Evolutionary conservation across 2,113 vertebrate species (phyloP), one percentile per base, ranked within the genome.

Genomic region (Pelmatolapia mariae): DNA sequence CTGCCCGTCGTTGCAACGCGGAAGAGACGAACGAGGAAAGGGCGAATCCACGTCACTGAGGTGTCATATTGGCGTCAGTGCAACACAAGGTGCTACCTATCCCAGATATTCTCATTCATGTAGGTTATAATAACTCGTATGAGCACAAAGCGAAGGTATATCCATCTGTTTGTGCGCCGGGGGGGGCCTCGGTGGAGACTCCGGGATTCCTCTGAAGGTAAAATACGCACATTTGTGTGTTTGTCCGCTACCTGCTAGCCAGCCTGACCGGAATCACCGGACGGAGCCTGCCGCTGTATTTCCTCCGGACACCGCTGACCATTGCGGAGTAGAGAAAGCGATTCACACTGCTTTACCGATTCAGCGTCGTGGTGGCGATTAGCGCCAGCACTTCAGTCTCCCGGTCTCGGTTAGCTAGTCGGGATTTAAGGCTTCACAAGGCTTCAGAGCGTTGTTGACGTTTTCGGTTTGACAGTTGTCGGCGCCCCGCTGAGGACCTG

Each of bases 41-140:
- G 71, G 36, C 57, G 88, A 87, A 87, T 96, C 95, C 95, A 96
- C 96, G 96, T 97, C 96, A 96, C 93, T 83, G 93, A 95, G 93
- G 96, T 95, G 95, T 92, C 91, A 92, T 59, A 84, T 68, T 26
- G 85, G 86, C 92, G 92, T 94, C 92, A 92, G 88, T 56, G 84
- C 78, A 61, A 87, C 89, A 84, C 90, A 89, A 88, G 89, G 91
- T 85, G 88, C 92, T 83, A 85, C 93, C 80, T 16, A 29, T 15
- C 5, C 54, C 36, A 53, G 15, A 36, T 12, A n/a, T 15, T 76
- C 56, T 57, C 73, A 40, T 88, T 57, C 82, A 40, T 86, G 59
- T 57, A 9, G 53, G 45, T 9, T n/a, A 5, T 6, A 16, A 29
- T 18, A 29, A 43, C 7, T 52, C 80, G 53, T 4, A 31, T 68